Evolutionary conservation across 2,888 invertebrate species (phyloP), one percentile per base, ranked within the genome.

Genomic region (Spialia ferax): DNA sequence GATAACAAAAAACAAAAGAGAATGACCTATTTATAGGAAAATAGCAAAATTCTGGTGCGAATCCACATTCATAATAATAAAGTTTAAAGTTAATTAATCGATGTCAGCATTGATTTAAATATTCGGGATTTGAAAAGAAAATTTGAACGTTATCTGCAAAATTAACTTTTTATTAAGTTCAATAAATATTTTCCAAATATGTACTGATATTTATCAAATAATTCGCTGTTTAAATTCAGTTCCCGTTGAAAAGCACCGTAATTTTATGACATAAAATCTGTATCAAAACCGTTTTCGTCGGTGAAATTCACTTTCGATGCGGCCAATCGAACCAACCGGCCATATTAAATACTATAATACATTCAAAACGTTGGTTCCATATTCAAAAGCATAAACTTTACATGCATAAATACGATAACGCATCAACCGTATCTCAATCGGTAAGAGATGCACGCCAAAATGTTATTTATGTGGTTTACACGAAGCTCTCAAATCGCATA

Each of bases 311-410:
- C 32, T 45, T 55, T 67, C 32, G 29, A 59, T 55, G 15, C 26
- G 13, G 63, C 38, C 63, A 55, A 55, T 48, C 38, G 61, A 54
- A 35, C 15, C 48, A 29, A 55, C 52, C 61, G 45, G 57, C 38
- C 65, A 52, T 61, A 48, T 67, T 61, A 67, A 56, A 56, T 55
- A 61, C 45, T 45, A 67, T 61, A 55, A 67, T 67, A 68, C 62
- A 68, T 67, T 67, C 67, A 62, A 67, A 61, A 62, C 67, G 67
- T 55, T 56, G 62, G 61, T 67, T 61, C 61, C 61, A 67, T 67
- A 67, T 67, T 61, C 67, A 67, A 67, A 67, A 67, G 48, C 67
- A 62, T 67, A 67, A 67, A 67, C 61, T 61, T 67, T 55, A 67
- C 67, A 67, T 67, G 61, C 61, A 67, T 67, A 67, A 67, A 67